Evolutionary conservation across 2,113 vertebrate genomes (phyloP).

Genomic region (Lagopus leucura): DNA sequence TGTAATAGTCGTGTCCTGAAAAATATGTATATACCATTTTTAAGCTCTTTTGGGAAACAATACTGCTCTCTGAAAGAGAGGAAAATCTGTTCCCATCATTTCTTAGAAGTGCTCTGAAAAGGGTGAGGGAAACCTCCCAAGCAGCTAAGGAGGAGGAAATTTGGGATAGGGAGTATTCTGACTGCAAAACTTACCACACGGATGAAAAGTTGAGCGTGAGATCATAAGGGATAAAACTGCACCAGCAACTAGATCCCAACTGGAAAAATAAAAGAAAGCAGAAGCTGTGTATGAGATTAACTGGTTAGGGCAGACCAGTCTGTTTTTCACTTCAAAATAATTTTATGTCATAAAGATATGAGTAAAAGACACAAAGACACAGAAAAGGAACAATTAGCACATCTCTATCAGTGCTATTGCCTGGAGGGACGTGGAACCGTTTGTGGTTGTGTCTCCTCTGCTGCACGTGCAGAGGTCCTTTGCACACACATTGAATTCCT

Average conservation of each 20-base stretch:
- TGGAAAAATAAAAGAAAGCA: not conserved
- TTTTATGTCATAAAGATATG: not conserved
- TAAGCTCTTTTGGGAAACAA: not conserved
- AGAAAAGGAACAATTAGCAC: not conserved
- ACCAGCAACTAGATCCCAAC: not conserved
- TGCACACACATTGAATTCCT: not conserved
- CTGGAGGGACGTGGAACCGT: not conserved
- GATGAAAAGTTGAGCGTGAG: not conserved
- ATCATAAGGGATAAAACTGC: not conserved
- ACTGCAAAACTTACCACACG: not conserved
- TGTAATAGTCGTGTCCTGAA: not conserved
- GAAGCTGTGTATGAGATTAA: not conserved
- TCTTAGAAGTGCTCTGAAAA: not conserved
- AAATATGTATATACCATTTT: not conserved
- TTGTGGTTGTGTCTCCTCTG: accelerated
- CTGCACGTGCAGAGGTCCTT: accelerated
- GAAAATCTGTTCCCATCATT: not conserved
- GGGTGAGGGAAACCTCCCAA: not conserved
- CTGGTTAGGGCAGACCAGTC: not conserved
- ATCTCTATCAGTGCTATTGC: not conserved
- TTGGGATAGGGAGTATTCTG: not conserved
- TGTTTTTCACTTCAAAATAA: not conserved
- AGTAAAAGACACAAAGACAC: not conserved
- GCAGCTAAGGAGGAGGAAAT: not conserved
- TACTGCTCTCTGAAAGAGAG: not conserved